Evolutionary conservation across 1,140 invertebrate species (phyloP).

Genomic region (Drosophila pandora): DNA sequence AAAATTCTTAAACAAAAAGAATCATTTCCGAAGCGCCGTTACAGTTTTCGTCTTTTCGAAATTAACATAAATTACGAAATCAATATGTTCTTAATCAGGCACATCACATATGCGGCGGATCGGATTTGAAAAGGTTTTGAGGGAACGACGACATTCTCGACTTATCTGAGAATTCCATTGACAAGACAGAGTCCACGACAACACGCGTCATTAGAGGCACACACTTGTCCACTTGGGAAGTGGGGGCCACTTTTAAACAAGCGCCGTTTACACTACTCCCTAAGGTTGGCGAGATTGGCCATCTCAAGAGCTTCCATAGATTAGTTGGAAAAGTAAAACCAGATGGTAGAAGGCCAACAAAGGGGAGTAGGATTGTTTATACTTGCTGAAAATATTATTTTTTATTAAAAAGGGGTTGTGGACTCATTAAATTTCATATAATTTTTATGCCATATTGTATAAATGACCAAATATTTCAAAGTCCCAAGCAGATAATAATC

Average conservation of each 20-base stretch:
- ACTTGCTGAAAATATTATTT: not conserved
- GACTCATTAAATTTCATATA: too few species aligned
- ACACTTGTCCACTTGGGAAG: slow-evolving; percentile 22
- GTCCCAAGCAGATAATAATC: slow-evolving; percentile 13
- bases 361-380: not conserved
- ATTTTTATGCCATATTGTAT: too few species aligned
- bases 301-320: not conserved
- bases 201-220: slow-evolving; percentile 40
- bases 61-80: slow-evolving; percentile 71
- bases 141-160: slow-evolving; percentile 10
- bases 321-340: slow-evolving; percentile 8
- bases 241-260: slow-evolving; percentile 28
- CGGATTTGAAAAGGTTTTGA: slow-evolving; percentile 31
- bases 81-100: slow-evolving; percentile 30
- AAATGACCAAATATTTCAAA: not conserved
- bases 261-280: slow-evolving; percentile 1
- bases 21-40: slow-evolving; percentile 48
- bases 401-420: too few species aligned
- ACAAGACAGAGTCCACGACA: slow-evolving; percentile 20
- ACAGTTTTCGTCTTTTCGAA: slow-evolving; percentile 19
- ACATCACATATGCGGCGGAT: not conserved
- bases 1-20: not conserved
- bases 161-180: slow-evolving; percentile 42
- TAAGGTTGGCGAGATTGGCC: slow-evolving; percentile 12
- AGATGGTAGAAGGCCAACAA: not conserved